Percentiles rank a stretch among this genome's conserved stretches.
These are phyloP conservation scores for Eueremaeus valkanovi DNA, from an alignment of 2,888 invertebrate species.

Conservation along the genomic window DNA sequence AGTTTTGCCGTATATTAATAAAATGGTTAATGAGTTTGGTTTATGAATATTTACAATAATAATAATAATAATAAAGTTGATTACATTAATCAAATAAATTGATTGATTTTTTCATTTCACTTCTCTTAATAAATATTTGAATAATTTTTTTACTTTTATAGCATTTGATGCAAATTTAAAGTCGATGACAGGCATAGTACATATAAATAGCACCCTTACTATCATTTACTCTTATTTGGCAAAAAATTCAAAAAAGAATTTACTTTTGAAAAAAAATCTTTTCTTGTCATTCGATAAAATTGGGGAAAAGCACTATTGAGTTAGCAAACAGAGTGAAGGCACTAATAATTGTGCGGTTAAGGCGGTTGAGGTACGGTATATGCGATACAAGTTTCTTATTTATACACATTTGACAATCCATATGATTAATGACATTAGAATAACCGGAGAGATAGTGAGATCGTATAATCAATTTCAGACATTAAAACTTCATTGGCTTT, in stretches of 20 bases:
- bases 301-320: not conserved
- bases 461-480: constrained; percentile 5
- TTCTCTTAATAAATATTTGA: not conserved
- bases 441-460: constrained; percentile 7
- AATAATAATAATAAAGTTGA: too few relatives aligned
- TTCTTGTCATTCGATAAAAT: not conserved
- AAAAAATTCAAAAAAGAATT: not conserved
- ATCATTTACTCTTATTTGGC: not conserved
- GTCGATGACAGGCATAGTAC: not conserved
- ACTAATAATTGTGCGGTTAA: constrained; percentile 13
- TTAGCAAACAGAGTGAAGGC: too few relatives aligned
- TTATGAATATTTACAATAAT: too few relatives aligned
- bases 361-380: not conserved
- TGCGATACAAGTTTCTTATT: too few relatives aligned
- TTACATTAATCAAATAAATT: not conserved
- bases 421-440: constrained; percentile 33
- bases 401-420: constrained; percentile 16
- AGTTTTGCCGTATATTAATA: too few relatives aligned
- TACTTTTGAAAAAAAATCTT: not conserved
- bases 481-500: constrained; percentile 33
- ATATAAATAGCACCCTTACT: not conserved
- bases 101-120: not conserved
- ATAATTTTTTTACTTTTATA: not conserved
- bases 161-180: not conserved
- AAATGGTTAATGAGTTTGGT: too few relatives aligned